These are phyloP conservation scores for Bombus cullumanus DNA, from an alignment of 1,140 invertebrate genomes.

Conservation along the genomic window DNA sequence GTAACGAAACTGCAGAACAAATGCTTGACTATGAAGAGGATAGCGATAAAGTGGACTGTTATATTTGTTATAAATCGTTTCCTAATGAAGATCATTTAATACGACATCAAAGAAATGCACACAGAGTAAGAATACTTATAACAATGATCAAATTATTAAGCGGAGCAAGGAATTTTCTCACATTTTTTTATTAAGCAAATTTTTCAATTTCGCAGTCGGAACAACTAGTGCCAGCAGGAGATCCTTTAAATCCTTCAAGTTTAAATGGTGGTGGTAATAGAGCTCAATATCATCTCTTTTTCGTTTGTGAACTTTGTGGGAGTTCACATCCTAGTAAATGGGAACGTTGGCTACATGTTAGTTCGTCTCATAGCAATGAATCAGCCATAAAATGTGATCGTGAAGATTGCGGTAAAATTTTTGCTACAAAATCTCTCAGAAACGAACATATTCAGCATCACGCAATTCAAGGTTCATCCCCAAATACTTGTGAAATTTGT, in stretches of 20 bases:
- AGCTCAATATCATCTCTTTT: conserved; percentile 81
- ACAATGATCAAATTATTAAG: neutral
- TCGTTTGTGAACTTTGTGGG: conserved; percentile 83
- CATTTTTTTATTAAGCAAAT: neutral
- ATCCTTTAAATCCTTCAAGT: conserved; percentile 60
- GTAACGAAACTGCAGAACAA: conserved; percentile 73
- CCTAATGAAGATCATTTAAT: conserved; percentile 82
- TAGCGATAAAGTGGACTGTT: conserved; percentile 79
- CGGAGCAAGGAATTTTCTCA: neutral
- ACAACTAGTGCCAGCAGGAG: conserved; percentile 54
- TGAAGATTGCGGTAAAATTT: conserved; percentile 82
- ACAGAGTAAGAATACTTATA: conserved; percentile 69
- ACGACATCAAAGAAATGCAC: conserved; percentile 82
- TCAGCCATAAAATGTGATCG: conserved; percentile 79
- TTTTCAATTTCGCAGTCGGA: conserved; percentile 68
- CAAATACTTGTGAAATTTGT: conserved; percentile 83
- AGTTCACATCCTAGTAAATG: conserved; percentile 82
- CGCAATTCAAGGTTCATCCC: conserved; percentile 80
- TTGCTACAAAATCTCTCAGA: conserved; percentile 81
- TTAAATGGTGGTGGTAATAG: conserved; percentile 76
- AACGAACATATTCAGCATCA: conserved; percentile 82
- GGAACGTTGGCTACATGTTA: conserved; percentile 84
- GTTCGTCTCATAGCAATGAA: conserved; percentile 79
- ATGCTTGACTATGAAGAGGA: conserved; percentile 77
- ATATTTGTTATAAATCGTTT: conserved; percentile 82